Evolutionary conservation across 2,113 vertebrate genomes (phyloP), one percentile per base, ranked within the genome.

Genomic region (Argyrosomus japonicus): DNA sequence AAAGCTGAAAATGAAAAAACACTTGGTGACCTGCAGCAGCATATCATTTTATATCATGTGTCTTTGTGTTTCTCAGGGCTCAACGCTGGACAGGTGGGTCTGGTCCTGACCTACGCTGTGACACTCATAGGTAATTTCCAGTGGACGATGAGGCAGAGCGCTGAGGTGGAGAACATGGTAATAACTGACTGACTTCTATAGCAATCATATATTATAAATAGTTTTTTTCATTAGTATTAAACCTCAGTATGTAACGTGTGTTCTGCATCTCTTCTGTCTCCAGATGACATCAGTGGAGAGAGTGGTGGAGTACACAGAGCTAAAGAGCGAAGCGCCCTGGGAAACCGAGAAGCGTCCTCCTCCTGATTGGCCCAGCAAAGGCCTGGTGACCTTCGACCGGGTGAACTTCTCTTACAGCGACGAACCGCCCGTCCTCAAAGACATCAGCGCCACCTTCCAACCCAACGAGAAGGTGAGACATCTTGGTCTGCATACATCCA

Each of bases 251-350:
- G 32, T 32, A 32, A 32, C 32, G 32, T 6, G 32, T 6, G 32
- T 32, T 32, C 32, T 32, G 32, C 32, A 27, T 11, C 7, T 50
- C 15, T 50, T 10, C 3, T 60, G 7, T 72, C 27, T 50, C 40
- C 89, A 99, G 98, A 99, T 99, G 98, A 99, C 98, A 4, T 99
- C 98, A 0, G 97, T 98, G 61, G 98, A 99, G 92, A 91, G 98
- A 77, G 97, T 98, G 72, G 93, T 97, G 60, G 97, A 99, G 67
- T 99, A 99, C 74, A 96, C 97, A 1, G 92, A 98, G 12, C 95
- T 99, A 63, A 96, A 98, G 84, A 97, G 95, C 51, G 98, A 99
- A 92, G 98, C 97, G 1, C 92, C 97, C 7, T 99, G 98, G 98
- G 95, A 98, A 77, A 97, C 94, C 1, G 54, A 83, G 25, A 97